phyloP scores from a whole-genome alignment of 2,113 vertebrate species.

The Blennius ocellaris region DNA sequence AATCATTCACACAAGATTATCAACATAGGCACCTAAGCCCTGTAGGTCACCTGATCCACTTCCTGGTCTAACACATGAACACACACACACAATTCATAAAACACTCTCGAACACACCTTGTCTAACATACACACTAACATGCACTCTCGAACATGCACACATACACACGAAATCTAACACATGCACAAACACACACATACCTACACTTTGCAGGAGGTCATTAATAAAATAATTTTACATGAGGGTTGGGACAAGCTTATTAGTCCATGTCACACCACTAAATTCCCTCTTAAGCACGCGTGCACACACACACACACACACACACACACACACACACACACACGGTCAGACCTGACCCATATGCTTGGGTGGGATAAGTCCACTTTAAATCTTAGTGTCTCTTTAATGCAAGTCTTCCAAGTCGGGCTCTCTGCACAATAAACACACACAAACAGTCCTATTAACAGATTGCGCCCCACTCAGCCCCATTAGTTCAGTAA shows the following conservation, averaged over 20 bases:
- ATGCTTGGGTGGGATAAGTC: slow-evolving; percentile 65
- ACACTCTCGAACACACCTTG: not conserved
- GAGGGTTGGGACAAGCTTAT: slow-evolving; percentile 43
- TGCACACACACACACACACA: slow-evolving; percentile 21
- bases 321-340: slow-evolving; percentile 15
- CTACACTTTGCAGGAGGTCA: slow-evolving; percentile 6
- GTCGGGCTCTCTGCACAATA: slow-evolving; percentile 27
- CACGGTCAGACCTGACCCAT: slow-evolving; percentile 55
- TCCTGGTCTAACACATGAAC: slow-evolving; percentile 1
- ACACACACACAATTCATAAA: not conserved
- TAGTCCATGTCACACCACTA: slow-evolving; percentile 27
- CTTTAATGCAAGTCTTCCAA: slow-evolving; percentile 43
- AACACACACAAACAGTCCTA: slow-evolving; percentile 14
- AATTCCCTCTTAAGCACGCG: slow-evolving; percentile 36
- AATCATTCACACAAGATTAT: slow-evolving; percentile 47
- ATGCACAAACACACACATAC: slow-evolving; percentile 2
- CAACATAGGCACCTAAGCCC: slow-evolving; percentile 13
- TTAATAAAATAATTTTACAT: slow-evolving; percentile 41
- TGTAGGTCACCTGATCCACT: slow-evolving; percentile 14
- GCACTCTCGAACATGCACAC: not conserved
- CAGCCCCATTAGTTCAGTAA: not conserved
- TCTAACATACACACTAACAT: not conserved
- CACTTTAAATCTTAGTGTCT: slow-evolving; percentile 50
- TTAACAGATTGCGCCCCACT: slow-evolving; percentile 38
- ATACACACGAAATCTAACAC: not conserved